A percentile compares a stretch with the other conserved stretches of the same genome.
Evolutionary conservation across 2,113 vertebrate species (phyloP).

Genomic region (Nycticebus coucang): DNA sequence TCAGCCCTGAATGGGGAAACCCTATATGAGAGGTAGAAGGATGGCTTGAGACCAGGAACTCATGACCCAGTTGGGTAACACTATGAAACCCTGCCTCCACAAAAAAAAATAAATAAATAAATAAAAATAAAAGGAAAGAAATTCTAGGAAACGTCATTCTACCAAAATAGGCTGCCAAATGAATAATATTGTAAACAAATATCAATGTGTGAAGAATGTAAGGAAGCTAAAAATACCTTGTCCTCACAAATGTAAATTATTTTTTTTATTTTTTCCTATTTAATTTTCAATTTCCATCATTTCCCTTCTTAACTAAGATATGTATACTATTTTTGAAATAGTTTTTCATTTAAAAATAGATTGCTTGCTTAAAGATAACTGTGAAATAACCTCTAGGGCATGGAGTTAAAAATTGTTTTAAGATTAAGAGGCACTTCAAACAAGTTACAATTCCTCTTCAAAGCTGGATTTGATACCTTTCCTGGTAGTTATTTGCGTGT

Average conservation of each 20-base stretch:
- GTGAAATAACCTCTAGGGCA: neutral
- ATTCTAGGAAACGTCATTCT: neutral
- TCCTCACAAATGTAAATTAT: neutral
- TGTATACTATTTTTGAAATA: neutral
- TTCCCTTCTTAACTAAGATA: neutral
- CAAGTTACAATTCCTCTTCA: neutral
- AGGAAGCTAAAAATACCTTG: constrained; percentile 18
- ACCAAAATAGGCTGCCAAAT: neutral
- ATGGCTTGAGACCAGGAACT: no score
- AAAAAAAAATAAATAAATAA: no score
- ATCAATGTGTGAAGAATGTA: neutral
- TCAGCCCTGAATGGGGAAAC: no score
- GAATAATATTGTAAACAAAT: neutral
- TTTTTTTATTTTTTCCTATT: neutral
- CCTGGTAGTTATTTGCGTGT: neutral
- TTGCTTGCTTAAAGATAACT: neutral
- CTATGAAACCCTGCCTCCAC: no score
- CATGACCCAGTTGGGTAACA: no score
- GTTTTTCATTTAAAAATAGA: constrained; percentile 21
- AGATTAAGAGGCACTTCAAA: neutral
- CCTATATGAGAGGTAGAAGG: no score
- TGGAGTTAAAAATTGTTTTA: neutral
- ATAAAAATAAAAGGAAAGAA: neutral
- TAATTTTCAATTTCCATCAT: constrained; percentile 1
- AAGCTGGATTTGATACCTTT: neutral